Conservation (phyloP, 2,113 vertebrate species). For the Gobio gobio region DNA sequence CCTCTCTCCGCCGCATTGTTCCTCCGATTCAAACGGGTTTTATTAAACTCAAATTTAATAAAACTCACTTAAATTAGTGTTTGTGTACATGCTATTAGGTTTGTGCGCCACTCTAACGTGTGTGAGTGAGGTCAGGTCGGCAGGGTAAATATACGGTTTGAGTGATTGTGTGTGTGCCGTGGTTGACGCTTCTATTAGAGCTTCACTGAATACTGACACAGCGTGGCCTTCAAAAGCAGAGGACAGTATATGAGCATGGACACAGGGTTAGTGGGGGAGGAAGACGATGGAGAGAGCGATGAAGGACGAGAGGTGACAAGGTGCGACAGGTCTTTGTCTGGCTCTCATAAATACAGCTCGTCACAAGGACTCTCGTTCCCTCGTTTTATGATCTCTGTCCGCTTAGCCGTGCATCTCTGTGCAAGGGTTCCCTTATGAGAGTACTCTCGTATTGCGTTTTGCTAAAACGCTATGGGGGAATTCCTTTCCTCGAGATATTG, state of each 20-base stretch:
- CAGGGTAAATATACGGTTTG: slow-evolving; percentile 74
- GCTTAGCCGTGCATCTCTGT: slow-evolving; percentile 1
- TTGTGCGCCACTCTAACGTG: neutral
- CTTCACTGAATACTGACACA: slow-evolving; percentile 74
- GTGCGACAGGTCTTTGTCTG: slow-evolving; percentile 69
- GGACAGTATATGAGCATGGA: neutral
- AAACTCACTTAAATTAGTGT: too few relatives aligned
- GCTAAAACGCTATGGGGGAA: too few relatives aligned
- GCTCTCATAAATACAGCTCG: slow-evolving; percentile 73
- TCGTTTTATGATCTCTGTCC: slow-evolving; percentile 9
- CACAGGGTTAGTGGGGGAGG: slow-evolving; percentile 56
- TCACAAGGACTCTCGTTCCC: slow-evolving; percentile 45
- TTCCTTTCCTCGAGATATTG: too few relatives aligned
- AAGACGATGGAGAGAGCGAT: slow-evolving; percentile 48
- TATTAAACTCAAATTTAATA: too few relatives aligned
- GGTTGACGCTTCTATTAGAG: slow-evolving; percentile 73
- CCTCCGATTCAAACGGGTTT: slow-evolving; percentile 16
- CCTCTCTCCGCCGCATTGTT: slow-evolving; percentile 64
- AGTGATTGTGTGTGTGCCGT: slow-evolving; percentile 80
- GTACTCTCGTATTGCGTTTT: too few relatives aligned
- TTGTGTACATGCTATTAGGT: neutral
- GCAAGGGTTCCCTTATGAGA: neutral
- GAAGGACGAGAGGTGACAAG: slow-evolving; percentile 65
- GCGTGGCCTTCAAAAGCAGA: slow-evolving; percentile 74
- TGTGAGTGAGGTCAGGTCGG: neutral